Evolutionary conservation across 2,113 vertebrate species (phyloP).

Genomic region (Sterrhoptilus dennistouni): DNA sequence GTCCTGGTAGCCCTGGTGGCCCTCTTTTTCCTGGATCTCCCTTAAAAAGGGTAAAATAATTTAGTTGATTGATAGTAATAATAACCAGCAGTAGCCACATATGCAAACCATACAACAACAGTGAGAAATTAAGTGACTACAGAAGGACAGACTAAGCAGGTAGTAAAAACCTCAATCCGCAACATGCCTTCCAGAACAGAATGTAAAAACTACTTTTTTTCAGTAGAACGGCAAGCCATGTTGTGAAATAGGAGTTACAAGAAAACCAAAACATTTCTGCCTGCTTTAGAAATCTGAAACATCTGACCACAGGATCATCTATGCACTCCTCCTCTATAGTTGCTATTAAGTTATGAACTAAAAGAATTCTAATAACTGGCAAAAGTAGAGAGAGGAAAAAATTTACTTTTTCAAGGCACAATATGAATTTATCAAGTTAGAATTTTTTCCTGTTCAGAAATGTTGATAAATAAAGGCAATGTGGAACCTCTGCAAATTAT

Average conservation of each 20-base stretch:
- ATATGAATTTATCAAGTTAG: not conserved
- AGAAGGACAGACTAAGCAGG: not conserved
- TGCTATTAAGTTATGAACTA: not conserved
- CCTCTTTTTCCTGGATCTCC: conserved; percentile 91
- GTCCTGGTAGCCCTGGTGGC: conserved; percentile 87
- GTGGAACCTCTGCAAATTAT: not conserved
- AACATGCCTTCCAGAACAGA: not conserved
- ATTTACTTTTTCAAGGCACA: not conserved
- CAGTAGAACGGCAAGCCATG: not conserved
- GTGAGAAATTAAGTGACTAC: not conserved
- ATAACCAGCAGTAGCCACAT: not conserved
- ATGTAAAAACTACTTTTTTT: not conserved
- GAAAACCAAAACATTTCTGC: not conserved
- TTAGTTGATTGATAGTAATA: not conserved
- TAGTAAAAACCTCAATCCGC: not conserved
- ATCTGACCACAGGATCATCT: not conserved
- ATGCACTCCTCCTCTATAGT: not conserved
- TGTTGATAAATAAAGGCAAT: not conserved
- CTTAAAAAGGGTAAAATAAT: conserved; percentile 68
- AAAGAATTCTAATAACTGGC: not conserved
- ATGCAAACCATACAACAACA: not conserved
- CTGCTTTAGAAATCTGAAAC: not conserved
- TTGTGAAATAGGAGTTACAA: not conserved
- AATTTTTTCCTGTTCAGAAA: not conserved
- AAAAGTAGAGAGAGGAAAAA: not conserved